Conservation (phyloP, 2,797 vertebrate species). For the Poecilia velifera region DNA sequence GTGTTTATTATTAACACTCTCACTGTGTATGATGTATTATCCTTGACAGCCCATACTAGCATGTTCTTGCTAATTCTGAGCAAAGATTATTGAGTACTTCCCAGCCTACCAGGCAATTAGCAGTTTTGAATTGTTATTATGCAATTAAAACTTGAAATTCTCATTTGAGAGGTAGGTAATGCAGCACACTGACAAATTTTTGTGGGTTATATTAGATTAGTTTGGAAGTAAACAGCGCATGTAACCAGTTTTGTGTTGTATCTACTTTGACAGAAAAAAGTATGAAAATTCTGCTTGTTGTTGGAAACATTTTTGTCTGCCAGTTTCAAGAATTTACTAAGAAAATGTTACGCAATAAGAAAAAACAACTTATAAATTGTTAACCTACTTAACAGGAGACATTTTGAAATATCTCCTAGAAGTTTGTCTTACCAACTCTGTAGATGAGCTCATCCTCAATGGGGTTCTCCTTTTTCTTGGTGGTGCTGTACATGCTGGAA, state of each 20-base stretch:
- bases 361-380: neutral
- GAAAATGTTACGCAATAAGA: neutral
- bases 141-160: conserved; percentile 3
- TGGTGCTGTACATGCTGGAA: conserved; percentile 96
- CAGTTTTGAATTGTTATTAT: neutral
- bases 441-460: conserved; percentile 97
- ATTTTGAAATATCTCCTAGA: neutral
- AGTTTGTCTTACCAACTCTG: conserved; percentile 86
- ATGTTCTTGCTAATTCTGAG: neutral
- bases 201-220: neutral
- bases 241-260: neutral
- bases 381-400: neutral
- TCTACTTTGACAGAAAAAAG: neutral
- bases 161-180: conserved; percentile 2
- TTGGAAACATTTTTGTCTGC: neutral
- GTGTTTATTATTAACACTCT: conserved; percentile 8
- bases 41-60: neutral
- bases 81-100: neutral
- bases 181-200: neutral
- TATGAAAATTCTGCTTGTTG: neutral
- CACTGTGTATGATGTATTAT: neutral
- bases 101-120: neutral
- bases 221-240: neutral
- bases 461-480: conserved; percentile 96
- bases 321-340: conserved; percentile 9